A percentile compares a stretch with the other conserved stretches of the same genome.
phyloP scores from a whole-genome alignment of 1,140 invertebrate genomes.

The Drosophila bocki region DNA sequence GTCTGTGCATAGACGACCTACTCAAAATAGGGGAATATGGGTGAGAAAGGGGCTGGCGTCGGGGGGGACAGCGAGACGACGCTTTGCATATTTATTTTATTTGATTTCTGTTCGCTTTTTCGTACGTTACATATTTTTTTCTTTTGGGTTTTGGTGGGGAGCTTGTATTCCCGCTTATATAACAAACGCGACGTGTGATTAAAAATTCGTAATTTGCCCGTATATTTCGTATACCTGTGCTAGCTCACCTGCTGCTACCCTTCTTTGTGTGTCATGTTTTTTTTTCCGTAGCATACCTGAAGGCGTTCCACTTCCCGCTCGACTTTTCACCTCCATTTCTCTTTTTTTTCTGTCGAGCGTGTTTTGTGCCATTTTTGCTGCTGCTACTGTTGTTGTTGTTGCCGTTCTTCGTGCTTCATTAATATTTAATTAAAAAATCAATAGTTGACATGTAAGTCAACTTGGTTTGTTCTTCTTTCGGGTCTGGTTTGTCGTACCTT shows the following conservation, averaged over 20 bases:
- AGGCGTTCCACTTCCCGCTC: slow-evolving; percentile 47
- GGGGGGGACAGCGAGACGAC: slow-evolving; percentile 54
- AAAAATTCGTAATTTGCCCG: slow-evolving; percentile 76
- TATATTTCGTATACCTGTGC: slow-evolving; percentile 42
- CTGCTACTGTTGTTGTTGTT: slow-evolving; percentile 2
- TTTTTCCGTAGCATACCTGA: slow-evolving; percentile 48
- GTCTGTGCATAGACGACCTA: slow-evolving; percentile 79
- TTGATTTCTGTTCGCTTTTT: slow-evolving; percentile 69
- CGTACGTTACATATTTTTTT: slow-evolving; percentile 24
- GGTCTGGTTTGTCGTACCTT: slow-evolving; percentile 26
- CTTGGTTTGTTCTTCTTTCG: slow-evolving; percentile 44
- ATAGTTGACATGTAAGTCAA: slow-evolving; percentile 82
- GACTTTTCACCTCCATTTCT: slow-evolving; percentile 6
- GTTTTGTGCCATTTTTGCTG: slow-evolving; percentile 47
- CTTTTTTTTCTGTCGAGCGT: slow-evolving; percentile 58
- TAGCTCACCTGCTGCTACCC: slow-evolving; percentile 27
- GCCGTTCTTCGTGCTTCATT: slow-evolving; percentile 76
- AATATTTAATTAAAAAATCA: slow-evolving; percentile 85
- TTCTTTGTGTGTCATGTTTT: slow-evolving; percentile 55
- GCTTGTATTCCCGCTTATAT: slow-evolving; percentile 49
- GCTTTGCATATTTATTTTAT: slow-evolving; percentile 83
- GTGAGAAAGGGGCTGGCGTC: background rate
- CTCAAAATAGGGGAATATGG: slow-evolving; percentile 44
- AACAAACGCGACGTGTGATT: slow-evolving; percentile 77
- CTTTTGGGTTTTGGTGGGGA: slow-evolving; percentile 14